Percentiles rank a stretch among this genome's conserved stretches.
phyloP scores from a whole-genome alignment of 2,797 vertebrate genomes.

The Oreonectes daqikongensis region DNA sequence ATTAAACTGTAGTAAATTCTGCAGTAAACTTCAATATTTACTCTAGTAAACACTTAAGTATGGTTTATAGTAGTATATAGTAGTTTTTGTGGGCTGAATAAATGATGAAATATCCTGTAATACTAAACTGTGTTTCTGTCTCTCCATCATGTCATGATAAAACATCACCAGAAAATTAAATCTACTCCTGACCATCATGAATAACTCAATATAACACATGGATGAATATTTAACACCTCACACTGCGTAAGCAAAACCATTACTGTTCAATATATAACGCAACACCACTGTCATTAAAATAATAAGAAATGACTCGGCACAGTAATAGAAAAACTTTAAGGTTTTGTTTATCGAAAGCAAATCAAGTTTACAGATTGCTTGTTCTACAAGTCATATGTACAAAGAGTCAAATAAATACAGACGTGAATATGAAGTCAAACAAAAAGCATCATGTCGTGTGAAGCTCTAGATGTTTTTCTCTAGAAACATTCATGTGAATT shows the following conservation, averaged over 20 bases:
- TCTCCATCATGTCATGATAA: background rate
- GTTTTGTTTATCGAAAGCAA: slow-evolving; percentile 77
- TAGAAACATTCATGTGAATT: slow-evolving; percentile 46
- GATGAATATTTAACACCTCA: slow-evolving; percentile 5
- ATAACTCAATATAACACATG: slow-evolving; percentile 10
- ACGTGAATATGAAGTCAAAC: slow-evolving; percentile 75
- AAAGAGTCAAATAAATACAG: slow-evolving; percentile 89
- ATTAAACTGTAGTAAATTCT: too few species aligned
- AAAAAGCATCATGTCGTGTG: slow-evolving; percentile 77
- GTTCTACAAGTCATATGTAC: slow-evolving; percentile 88
- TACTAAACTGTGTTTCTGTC: background rate
- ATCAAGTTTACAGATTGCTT: slow-evolving; percentile 84
- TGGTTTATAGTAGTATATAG: too few species aligned
- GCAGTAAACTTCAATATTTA: too few species aligned
- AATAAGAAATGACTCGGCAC: slow-evolving; percentile 34
- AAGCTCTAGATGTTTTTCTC: slow-evolving; percentile 58
- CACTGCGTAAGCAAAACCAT: background rate
- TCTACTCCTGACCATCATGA: background rate
- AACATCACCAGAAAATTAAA: slow-evolving; percentile 18
- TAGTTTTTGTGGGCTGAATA: too few species aligned
- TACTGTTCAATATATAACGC: background rate
- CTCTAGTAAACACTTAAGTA: too few species aligned
- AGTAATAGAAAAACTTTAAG: slow-evolving; percentile 47
- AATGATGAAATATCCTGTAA: background rate
- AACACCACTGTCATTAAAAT: background rate